A percentile compares a stretch with the other conserved stretches of the same genome.
These are phyloP conservation scores for Mustelus asterias DNA, from an alignment of 2,113 vertebrate species.

Conservation along the genomic window DNA sequence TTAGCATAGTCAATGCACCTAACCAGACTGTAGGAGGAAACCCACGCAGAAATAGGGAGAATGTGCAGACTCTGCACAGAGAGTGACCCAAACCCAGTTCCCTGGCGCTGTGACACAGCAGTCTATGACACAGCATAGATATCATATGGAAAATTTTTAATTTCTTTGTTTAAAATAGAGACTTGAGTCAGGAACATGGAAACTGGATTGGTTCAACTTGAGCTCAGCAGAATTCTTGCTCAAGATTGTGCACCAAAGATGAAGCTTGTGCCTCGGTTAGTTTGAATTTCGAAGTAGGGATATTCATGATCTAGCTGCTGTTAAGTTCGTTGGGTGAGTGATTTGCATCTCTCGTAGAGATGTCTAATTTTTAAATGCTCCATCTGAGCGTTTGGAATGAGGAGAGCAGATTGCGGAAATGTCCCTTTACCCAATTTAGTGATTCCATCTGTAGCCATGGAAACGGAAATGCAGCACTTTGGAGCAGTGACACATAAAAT, in stretches of 20 bases:
- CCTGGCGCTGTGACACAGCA: too few species aligned
- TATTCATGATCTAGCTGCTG: background rate
- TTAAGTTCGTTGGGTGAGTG: background rate
- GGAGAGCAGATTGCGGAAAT: background rate
- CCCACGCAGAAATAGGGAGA: too few species aligned
- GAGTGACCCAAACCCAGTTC: too few species aligned
- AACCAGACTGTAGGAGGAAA: too few species aligned
- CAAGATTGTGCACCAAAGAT: background rate
- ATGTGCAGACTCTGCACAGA: too few species aligned
- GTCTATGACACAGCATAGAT: background rate
- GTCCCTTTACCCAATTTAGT: background rate
- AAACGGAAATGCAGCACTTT: background rate
- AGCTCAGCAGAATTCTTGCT: background rate
- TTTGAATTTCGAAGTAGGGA: background rate
- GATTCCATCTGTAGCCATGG: constrained; percentile 1
- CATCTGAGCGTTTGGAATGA: background rate
- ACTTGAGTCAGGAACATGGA: background rate
- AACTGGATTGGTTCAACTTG: background rate
- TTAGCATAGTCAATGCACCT: too few species aligned
- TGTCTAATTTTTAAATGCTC: background rate
- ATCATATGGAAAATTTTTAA: background rate
- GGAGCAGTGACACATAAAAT: background rate
- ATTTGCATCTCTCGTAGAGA: background rate
- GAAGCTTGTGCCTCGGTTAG: background rate
- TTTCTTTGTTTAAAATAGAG: background rate